Evolutionary conservation across 2,888 invertebrate genomes (phyloP).

Genomic region (Pelosia muscerda): DNA sequence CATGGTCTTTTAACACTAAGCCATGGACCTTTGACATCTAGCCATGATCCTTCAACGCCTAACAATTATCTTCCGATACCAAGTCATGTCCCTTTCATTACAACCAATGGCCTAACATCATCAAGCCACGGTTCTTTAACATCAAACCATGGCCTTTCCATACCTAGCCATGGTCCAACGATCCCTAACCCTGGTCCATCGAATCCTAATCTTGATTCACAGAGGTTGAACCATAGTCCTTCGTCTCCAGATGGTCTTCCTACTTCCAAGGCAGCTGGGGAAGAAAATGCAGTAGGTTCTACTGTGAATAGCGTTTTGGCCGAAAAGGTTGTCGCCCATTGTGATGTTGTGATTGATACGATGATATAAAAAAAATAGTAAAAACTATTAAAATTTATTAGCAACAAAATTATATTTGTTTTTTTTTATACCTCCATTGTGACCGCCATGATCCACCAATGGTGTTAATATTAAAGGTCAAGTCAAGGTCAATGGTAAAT

Average conservation of each 20-base stretch:
- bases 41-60: no score
- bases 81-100: neutral
- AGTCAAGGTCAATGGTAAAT: no score
- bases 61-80: no score
- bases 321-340: neutral
- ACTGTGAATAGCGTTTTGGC: neutral
- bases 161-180: neutral
- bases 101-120: neutral
- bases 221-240: neutral
- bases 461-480: no score
- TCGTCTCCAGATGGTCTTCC: neutral
- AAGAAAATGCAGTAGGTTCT: neutral
- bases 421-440: neutral
- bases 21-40: no score
- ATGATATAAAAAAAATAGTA: slow-evolving; percentile 55
- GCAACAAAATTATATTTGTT: slow-evolving; percentile 44
- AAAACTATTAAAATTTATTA: slow-evolving; percentile 63
- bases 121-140: neutral
- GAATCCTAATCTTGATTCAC: neutral
- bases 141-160: neutral
- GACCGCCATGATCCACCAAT: no score
- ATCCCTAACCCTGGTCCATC: neutral
- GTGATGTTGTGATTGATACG: slow-evolving; percentile 10
- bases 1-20: no score
- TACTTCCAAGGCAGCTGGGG: neutral